Evolutionary conservation across 1,140 invertebrate species (phyloP).

Genomic region (Leptinotarsa undecemlineata): DNA sequence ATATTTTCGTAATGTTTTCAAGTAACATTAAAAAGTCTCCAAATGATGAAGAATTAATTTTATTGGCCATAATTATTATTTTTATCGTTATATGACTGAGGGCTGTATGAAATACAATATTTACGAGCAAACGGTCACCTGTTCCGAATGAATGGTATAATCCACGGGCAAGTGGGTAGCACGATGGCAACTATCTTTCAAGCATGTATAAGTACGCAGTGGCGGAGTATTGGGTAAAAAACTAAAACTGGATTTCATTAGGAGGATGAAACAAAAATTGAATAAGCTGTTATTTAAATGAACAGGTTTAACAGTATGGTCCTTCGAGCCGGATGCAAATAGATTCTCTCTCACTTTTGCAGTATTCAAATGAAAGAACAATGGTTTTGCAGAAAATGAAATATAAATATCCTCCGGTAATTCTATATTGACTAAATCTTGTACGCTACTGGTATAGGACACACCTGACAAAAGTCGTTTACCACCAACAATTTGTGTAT

Average conservation of each 20-base stretch:
- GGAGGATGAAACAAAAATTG: no score
- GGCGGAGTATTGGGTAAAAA: neutral
- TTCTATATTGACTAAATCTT: no score
- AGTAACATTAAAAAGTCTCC: slow-evolving; percentile 23
- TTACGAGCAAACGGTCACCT: slow-evolving; percentile 34
- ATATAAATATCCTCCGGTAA: no score
- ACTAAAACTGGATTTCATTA: neutral
- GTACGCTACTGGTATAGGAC: slow-evolving; percentile 22
- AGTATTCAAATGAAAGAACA: no score
- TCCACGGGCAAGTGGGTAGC: slow-evolving; percentile 26
- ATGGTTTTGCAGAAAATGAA: no score
- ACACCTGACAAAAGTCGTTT: slow-evolving; percentile 38
- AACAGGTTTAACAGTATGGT: no score
- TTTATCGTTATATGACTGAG: slow-evolving; percentile 37
- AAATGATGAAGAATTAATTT: slow-evolving; percentile 34
- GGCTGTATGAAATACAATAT: slow-evolving; percentile 36
- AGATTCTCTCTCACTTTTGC: no score
- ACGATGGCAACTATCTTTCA: slow-evolving; percentile 17
- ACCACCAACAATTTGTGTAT: slow-evolving; percentile 32
- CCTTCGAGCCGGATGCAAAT: no score
- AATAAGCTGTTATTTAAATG: no score
- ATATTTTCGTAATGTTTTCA: neutral
- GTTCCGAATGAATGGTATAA: slow-evolving; percentile 34
- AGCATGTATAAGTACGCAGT: neutral
- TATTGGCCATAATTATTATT: slow-evolving; percentile 40